phyloP scores from a whole-genome alignment of 2,888 invertebrate species.

The Rhorus exstirpatorius region DNA sequence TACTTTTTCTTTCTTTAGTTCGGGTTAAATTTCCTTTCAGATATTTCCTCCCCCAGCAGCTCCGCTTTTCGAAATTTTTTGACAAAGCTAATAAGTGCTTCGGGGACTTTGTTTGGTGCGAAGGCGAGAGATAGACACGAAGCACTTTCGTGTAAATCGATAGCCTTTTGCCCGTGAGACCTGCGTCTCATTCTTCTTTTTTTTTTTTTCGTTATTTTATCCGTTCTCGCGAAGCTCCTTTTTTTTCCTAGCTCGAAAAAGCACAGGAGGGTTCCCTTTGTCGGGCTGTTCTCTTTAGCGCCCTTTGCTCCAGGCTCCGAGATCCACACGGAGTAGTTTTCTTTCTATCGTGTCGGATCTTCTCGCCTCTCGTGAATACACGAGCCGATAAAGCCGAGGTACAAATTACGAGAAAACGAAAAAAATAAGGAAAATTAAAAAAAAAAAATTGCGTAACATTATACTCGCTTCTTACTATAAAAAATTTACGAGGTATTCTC shows the following conservation, averaged over 20 bases:
- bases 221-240: constrained; percentile 68
- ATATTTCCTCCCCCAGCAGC: neutral
- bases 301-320: constrained; percentile 56
- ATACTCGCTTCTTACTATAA: neutral
- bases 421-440: neutral
- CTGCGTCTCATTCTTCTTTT: constrained; percentile 61
- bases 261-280: constrained; percentile 73
- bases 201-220: constrained; percentile 71
- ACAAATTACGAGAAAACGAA: constrained; percentile 21
- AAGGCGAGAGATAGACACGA: constrained; percentile 62
- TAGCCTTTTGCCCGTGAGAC: constrained; percentile 75
- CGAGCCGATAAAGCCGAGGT: constrained; percentile 42
- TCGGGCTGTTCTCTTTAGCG: constrained; percentile 75
- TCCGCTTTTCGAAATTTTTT: constrained; percentile 22
- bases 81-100: constrained; percentile 43
- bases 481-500: neutral
- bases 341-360: constrained; percentile 56
- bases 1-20: neutral
- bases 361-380: constrained; percentile 39
- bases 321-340: constrained; percentile 36
- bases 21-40: neutral
- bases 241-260: constrained; percentile 68
- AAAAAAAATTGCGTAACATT: neutral
- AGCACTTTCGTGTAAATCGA: constrained; percentile 78
- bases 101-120: constrained; percentile 44